Evolutionary conservation across 1,140 invertebrate genomes (phyloP).

Genomic region (Oscheius sp.): DNA sequence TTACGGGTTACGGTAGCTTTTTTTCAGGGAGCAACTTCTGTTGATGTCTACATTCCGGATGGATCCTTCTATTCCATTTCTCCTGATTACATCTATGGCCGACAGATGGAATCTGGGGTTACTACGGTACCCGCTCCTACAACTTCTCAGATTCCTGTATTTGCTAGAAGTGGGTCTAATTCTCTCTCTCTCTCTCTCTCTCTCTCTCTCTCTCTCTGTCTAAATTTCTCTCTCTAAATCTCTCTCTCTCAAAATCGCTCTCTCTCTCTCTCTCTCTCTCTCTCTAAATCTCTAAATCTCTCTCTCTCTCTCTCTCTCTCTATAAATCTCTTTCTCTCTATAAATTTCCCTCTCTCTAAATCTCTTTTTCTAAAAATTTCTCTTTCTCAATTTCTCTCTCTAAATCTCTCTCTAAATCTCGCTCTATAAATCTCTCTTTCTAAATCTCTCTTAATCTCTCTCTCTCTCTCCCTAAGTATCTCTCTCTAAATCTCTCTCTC

Average conservation of each 20-base stretch:
- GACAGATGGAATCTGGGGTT: conserved; percentile 22
- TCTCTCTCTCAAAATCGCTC: too few species aligned
- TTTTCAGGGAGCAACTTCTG: conserved; percentile 40
- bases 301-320: too few species aligned
- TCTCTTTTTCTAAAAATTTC: too few species aligned
- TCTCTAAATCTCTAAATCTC: too few species aligned
- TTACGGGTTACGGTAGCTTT: neutral
- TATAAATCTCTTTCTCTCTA: too few species aligned
- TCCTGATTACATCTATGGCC: conserved; percentile 47
- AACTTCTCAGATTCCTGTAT: conserved; percentile 48
- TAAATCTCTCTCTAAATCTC: too few species aligned
- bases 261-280: too few species aligned
- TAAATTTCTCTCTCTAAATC: too few species aligned
- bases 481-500: conserved; percentile 8
- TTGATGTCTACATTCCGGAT: conserved; percentile 47
- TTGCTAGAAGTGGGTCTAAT: conserved; percentile 45
- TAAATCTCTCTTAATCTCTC: neutral
- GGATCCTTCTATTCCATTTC: conserved; percentile 52
- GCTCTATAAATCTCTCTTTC: too few species aligned
- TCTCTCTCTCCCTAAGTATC: neutral
- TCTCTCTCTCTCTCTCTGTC: too few species aligned
- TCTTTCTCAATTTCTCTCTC: too few species aligned
- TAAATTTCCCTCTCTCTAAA: too few species aligned
- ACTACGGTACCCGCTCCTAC: conserved; percentile 40
- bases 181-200: conserved; percentile 11